Conservation (phyloP, 37 sponge, comb jelly and placozoan species). For the Bolinopsis microptera region DNA sequence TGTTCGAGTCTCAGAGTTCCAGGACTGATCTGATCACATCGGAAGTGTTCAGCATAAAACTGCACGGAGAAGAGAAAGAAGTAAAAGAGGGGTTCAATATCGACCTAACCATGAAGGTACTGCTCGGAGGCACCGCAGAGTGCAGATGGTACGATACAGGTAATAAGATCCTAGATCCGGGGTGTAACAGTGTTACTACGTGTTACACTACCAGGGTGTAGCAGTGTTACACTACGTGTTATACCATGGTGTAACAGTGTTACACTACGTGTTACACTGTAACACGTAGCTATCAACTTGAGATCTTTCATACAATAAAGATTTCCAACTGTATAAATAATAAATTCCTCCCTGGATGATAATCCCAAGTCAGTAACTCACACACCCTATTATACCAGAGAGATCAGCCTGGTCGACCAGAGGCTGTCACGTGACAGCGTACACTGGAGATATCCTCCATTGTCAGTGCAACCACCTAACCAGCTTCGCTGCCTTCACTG, state of each 20-base stretch:
- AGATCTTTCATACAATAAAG: too few relatives aligned
- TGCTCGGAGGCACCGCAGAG: background rate
- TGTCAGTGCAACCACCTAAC: slow-evolving; percentile 8
- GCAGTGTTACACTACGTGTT: too few relatives aligned
- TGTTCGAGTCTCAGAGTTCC: background rate
- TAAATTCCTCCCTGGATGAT: too few relatives aligned
- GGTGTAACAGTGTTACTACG: too few relatives aligned
- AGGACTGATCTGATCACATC: background rate
- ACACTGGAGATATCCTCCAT: background rate
- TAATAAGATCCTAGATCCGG: too few relatives aligned
- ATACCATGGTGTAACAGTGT: too few relatives aligned
- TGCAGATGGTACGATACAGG: slow-evolving; percentile 36
- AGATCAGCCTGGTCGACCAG: background rate
- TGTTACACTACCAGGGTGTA: too few relatives aligned
- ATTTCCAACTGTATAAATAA: too few relatives aligned
- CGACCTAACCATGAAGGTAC: background rate
- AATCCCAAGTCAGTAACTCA: too few relatives aligned
- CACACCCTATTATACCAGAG: background rate
- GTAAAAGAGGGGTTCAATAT: background rate
- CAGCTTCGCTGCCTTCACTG: slow-evolving; percentile 43
- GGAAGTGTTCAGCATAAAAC: background rate
- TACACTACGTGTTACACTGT: too few relatives aligned
- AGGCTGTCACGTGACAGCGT: background rate
- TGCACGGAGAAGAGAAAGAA: background rate
- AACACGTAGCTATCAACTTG: too few relatives aligned